phyloP scores from a whole-genome alignment of 2,797 vertebrate genomes.

The Chiloscyllium punctatum region DNA sequence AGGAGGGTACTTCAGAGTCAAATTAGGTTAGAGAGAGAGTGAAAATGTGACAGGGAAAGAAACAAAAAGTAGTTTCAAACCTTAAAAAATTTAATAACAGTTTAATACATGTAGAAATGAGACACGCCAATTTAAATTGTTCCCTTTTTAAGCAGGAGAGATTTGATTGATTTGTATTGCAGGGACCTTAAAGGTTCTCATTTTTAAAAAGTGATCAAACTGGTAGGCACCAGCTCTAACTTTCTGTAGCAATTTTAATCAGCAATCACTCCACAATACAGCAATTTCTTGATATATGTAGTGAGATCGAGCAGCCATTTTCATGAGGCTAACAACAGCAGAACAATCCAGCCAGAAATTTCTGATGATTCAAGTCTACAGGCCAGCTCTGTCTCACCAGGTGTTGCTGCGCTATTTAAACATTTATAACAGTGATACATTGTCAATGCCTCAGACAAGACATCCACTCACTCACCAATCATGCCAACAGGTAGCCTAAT shows the following conservation, averaged over 20 bases:
- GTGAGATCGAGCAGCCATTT: neutral
- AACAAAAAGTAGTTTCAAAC: neutral
- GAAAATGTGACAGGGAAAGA: neutral
- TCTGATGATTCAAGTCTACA: neutral
- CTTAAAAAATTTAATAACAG: neutral
- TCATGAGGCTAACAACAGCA: neutral
- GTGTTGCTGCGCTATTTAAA: neutral
- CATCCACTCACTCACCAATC: neutral
- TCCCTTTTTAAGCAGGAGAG: neutral
- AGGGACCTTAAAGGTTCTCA: neutral
- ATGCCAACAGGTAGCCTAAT: neutral
- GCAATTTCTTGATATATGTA: neutral
- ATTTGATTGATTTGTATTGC: neutral
- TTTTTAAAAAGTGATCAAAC: neutral
- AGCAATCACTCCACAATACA: neutral
- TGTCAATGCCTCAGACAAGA: neutral
- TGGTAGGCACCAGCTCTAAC: too few species aligned
- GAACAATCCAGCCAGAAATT: neutral
- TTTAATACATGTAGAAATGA: too few species aligned
- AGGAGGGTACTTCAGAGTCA: neutral
- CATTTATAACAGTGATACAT: neutral
- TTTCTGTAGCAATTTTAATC: neutral
- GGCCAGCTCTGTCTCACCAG: neutral
- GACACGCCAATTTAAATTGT: neutral
- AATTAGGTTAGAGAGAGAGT: neutral